A percentile compares a stretch with the other conserved stretches of the same genome.
These are phyloP conservation scores for Apteryx mantelli DNA, from an alignment of 2,113 vertebrate species.

Conservation along the genomic window DNA sequence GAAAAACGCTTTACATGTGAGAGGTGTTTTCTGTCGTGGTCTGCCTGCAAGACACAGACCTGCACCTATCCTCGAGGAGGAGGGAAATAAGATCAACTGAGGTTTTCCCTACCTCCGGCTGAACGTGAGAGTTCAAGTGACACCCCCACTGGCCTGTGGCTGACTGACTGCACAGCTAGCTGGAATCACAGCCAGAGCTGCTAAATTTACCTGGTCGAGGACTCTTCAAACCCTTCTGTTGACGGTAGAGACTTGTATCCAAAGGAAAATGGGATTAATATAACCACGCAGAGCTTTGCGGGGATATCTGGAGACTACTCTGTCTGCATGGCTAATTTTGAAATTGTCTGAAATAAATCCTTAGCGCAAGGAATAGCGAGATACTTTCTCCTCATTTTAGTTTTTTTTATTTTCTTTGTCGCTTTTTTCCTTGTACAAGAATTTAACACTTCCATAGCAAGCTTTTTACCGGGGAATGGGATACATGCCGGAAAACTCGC, in stretches of 20 bases:
- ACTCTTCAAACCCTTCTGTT: slow-evolving; percentile 36
- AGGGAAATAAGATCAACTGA: slow-evolving; percentile 27
- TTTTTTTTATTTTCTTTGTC: background rate
- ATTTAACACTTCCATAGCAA: slow-evolving; percentile 22
- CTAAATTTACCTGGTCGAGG: slow-evolving; percentile 55
- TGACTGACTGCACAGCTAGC: slow-evolving; percentile 31
- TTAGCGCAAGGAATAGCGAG: slow-evolving; percentile 27
- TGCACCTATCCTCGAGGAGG: background rate
- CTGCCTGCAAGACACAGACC: background rate
- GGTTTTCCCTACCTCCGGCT: slow-evolving; percentile 46
- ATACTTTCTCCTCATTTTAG: background rate
- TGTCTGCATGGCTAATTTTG: slow-evolving; percentile 67
- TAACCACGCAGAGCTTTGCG: slow-evolving; percentile 46
- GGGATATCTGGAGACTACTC: slow-evolving; percentile 50
- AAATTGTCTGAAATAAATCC: slow-evolving; percentile 64
- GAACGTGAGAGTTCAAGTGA: slow-evolving; percentile 58
- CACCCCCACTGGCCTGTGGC: slow-evolving; percentile 49
- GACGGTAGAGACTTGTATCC: slow-evolving; percentile 50
- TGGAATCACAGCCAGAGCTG: slow-evolving; percentile 41
- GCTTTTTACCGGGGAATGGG: background rate
- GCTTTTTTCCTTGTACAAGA: background rate
- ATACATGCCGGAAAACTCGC: background rate
- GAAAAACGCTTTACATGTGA: background rate
- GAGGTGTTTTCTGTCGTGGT: slow-evolving; percentile 18
- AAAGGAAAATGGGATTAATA: slow-evolving; percentile 66